Percentiles rank a stretch among this genome's conserved stretches.
Conservation (phyloP, 1,140 invertebrate species). For the Paralvinella palmiformis region DNA sequence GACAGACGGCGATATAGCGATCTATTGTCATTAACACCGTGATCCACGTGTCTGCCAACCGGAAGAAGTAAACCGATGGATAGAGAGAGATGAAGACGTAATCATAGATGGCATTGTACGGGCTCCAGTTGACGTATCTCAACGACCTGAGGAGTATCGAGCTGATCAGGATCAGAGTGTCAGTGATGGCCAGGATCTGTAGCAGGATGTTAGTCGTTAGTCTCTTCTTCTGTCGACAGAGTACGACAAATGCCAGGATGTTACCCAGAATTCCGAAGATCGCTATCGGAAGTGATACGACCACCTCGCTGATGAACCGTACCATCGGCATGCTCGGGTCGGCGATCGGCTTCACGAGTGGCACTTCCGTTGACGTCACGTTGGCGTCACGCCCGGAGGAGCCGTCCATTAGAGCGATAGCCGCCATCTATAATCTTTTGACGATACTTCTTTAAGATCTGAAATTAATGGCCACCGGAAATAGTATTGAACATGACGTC, state of each 20-base stretch:
- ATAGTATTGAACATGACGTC: too few species aligned
- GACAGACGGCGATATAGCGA: slow-evolving; percentile 20
- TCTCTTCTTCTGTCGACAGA: slow-evolving; percentile 13
- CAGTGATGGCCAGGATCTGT: slow-evolving; percentile 13
- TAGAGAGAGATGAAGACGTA: slow-evolving; percentile 9
- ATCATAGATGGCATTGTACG: background rate
- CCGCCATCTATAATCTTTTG: too few species aligned
- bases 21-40: slow-evolving; percentile 16
- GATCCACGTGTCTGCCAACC: slow-evolving; percentile 16
- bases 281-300: slow-evolving; percentile 14
- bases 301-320: slow-evolving; percentile 2
- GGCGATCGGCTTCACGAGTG: too few species aligned
- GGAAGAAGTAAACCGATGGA: slow-evolving; percentile 14
- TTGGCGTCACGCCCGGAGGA: too few species aligned
- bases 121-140: background rate
- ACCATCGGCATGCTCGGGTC: background rate
- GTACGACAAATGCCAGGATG: slow-evolving; percentile 14
- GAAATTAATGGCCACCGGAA: too few species aligned
- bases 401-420: too few species aligned
- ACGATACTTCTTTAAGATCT: too few species aligned
- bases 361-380: too few species aligned
- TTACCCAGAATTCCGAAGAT: slow-evolving; percentile 17
- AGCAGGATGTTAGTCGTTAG: slow-evolving; percentile 15
- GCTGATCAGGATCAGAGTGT: slow-evolving; percentile 3
- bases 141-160: slow-evolving; percentile 6